These are phyloP conservation scores for Vanessa atalanta DNA, from an alignment of 1,140 invertebrate genomes.

Conservation along the genomic window DNA sequence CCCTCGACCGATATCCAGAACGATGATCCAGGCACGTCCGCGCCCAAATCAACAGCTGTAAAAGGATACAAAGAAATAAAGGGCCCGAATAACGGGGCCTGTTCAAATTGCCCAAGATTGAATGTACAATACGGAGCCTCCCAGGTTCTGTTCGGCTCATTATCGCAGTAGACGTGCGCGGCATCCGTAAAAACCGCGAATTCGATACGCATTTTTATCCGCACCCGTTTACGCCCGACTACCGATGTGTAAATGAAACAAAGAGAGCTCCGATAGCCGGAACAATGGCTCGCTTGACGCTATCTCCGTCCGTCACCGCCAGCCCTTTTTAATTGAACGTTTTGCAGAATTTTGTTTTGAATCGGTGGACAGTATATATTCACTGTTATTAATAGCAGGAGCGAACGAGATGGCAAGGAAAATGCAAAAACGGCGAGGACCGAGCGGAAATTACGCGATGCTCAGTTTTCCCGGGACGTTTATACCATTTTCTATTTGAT, in stretches of 20 bases:
- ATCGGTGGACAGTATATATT: neutral
- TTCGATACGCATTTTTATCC: slow-evolving; percentile 22
- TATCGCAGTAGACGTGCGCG: slow-evolving; percentile 21
- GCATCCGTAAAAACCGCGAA: slow-evolving; percentile 16
- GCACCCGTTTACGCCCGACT: slow-evolving; percentile 9
- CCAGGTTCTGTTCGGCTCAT: slow-evolving; percentile 25
- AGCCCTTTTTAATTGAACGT: slow-evolving; percentile 27
- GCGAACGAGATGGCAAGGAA: slow-evolving; percentile 15
- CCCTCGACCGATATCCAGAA: slow-evolving; percentile 11
- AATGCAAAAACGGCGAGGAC: slow-evolving; percentile 28
- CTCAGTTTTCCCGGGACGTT: slow-evolving; percentile 24
- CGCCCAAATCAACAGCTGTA: slow-evolving; percentile 24
- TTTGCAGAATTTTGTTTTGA: slow-evolving; percentile 8
- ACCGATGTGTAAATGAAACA: slow-evolving; percentile 27
- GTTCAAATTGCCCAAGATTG: slow-evolving; percentile 26
- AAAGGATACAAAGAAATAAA: slow-evolving; percentile 21
- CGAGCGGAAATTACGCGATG: slow-evolving; percentile 33
- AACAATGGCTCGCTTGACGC: slow-evolving; percentile 15
- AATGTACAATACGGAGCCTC: slow-evolving; percentile 18
- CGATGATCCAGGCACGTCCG: slow-evolving; percentile 22
- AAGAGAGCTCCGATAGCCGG: slow-evolving; percentile 12
- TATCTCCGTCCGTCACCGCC: slow-evolving; percentile 17
- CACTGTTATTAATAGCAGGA: slow-evolving; percentile 7
- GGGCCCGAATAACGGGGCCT: slow-evolving; percentile 17
- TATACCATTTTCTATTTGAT: slow-evolving; percentile 31